phyloP scores from a whole-genome alignment of 2,797 vertebrate genomes.

The Etheostoma nigrum region DNA sequence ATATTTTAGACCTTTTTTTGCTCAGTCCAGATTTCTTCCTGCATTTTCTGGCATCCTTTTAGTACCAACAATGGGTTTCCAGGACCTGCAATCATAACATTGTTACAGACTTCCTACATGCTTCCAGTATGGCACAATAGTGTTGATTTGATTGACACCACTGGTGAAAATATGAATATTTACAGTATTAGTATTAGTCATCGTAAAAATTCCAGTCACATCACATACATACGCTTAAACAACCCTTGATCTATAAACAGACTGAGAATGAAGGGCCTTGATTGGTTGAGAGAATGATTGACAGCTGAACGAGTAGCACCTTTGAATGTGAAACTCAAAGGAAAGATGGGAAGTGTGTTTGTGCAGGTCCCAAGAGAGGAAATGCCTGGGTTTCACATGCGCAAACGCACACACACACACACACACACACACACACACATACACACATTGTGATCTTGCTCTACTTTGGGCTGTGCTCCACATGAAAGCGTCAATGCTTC shows the following conservation, averaged over 20 bases:
- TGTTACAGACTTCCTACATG: constrained; percentile 45
- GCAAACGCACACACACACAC: constrained; percentile 27
- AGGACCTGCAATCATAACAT: constrained; percentile 63
- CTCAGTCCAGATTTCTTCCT: constrained; percentile 45
- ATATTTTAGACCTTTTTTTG: constrained; percentile 41
- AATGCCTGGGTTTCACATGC: constrained; percentile 82
- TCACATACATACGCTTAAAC: constrained; percentile 85
- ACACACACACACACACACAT: constrained; percentile 37
- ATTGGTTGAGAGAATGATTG: constrained; percentile 85
- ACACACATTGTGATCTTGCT: constrained; percentile 77
- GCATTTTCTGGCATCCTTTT: constrained; percentile 50
- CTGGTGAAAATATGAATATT: constrained; percentile 80
- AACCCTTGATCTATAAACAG: constrained; percentile 86
- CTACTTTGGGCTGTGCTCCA: constrained; percentile 85
- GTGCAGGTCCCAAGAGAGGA: constrained; percentile 83
- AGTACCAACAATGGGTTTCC: constrained; percentile 63
- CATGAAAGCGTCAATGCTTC: constrained; percentile 81
- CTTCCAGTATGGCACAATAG: constrained; percentile 52
- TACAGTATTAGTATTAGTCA: constrained; percentile 87
- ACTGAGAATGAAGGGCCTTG: constrained; percentile 80
- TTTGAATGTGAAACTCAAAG: constrained; percentile 87
- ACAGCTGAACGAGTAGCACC: constrained; percentile 85
- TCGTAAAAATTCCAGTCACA: constrained; percentile 86
- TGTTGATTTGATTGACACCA: constrained; percentile 81
- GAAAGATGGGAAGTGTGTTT: constrained; percentile 85